Conservation (phyloP, 1,140 invertebrate species). For the Laupala kohalensis region DNA sequence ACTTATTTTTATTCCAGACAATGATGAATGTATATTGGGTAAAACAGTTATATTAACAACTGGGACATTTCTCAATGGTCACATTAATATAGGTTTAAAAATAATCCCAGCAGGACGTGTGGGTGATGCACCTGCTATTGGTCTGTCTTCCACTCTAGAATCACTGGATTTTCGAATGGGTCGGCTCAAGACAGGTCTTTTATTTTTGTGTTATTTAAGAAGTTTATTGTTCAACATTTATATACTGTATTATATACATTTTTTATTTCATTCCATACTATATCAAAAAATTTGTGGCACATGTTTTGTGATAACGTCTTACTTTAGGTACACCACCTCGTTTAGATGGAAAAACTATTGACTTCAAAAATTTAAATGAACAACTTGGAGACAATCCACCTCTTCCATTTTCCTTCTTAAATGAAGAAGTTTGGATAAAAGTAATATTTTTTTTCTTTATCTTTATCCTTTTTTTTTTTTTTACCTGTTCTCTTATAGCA, state of each 20-base stretch:
- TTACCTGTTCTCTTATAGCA: background rate
- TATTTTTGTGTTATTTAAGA: background rate
- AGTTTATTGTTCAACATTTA: background rate
- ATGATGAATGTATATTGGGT: constrained; percentile 45
- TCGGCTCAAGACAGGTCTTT: constrained; percentile 71
- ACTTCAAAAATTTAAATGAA: constrained; percentile 45
- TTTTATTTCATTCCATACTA: background rate
- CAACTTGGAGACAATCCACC: constrained; percentile 55
- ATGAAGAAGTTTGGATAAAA: constrained; percentile 66
- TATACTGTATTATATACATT: background rate
- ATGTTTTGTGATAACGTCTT: no score
- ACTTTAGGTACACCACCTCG: constrained; percentile 71
- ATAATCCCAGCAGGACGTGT: constrained; percentile 69
- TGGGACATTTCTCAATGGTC: constrained; percentile 83
- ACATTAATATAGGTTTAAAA: constrained; percentile 77
- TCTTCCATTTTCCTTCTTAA: constrained; percentile 78
- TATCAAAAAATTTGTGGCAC: background rate
- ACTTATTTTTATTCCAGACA: constrained; percentile 25
- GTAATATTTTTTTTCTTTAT: no score
- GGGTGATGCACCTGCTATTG: constrained; percentile 70
- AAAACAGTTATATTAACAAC: constrained; percentile 75
- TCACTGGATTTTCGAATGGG: constrained; percentile 61
- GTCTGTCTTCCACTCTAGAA: constrained; percentile 65
- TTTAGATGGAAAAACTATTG: constrained; percentile 55
- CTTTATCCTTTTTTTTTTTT: constrained; percentile 14